A percentile compares a stretch with the other conserved stretches of the same genome.
phyloP scores from a whole-genome alignment of 2,797 vertebrate genomes.

The Labroides dimidiatus region DNA sequence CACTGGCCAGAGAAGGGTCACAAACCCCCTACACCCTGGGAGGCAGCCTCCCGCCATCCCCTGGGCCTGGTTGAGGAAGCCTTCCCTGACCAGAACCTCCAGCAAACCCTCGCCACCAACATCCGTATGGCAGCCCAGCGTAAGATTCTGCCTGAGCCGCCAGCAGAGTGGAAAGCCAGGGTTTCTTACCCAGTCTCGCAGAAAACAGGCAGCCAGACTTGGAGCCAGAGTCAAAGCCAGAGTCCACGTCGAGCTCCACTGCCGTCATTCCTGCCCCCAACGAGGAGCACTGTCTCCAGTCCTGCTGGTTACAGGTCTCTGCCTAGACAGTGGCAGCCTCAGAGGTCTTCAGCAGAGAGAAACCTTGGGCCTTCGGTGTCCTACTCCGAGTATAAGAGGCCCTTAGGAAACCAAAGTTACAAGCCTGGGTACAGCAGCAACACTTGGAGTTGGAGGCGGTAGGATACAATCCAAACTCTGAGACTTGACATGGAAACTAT shows the following conservation, averaged over 20 bases:
- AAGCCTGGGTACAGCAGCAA: conserved; percentile 83
- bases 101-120: conserved; percentile 88
- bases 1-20: conserved; percentile 74
- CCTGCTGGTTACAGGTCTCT: conserved; percentile 78
- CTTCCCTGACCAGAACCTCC: conserved; percentile 86
- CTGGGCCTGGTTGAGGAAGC: conserved; percentile 93
- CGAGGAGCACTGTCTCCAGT: conserved; percentile 70
- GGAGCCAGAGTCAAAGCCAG: conserved; percentile 59
- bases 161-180: conserved; percentile 87
- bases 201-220: conserved; percentile 64
- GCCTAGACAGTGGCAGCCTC: conserved; percentile 83
- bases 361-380: conserved; percentile 74
- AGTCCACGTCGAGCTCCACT: conserved; percentile 46
- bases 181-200: conserved; percentile 75
- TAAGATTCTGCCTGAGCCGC: conserved; percentile 87
- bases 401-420: conserved; percentile 77
- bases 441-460: conserved; percentile 85
- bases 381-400: conserved; percentile 77
- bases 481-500: not conserved
- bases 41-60: conserved; percentile 92
- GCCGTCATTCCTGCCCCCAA: conserved; percentile 63
- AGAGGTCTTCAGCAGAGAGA: conserved; percentile 81
- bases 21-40: conserved; percentile 91
- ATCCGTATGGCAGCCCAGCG: conserved; percentile 89
- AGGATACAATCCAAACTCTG: conserved; percentile 30